These are phyloP conservation scores for Dasyornis broadbenti DNA, from an alignment of 2,113 vertebrate species.

Conservation along the genomic window DNA sequence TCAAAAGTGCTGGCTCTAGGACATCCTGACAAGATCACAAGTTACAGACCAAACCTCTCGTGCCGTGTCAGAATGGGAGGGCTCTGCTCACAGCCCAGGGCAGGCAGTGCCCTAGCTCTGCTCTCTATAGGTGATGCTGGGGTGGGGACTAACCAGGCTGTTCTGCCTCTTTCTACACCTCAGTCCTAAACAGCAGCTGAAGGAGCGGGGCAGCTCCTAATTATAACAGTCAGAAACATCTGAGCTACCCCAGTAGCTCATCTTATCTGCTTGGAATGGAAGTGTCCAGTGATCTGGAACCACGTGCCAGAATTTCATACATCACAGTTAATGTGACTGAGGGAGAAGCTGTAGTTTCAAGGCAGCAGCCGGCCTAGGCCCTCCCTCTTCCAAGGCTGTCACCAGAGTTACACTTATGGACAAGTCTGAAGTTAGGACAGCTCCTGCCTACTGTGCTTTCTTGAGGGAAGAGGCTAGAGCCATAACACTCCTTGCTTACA, in stretches of 20 bases:
- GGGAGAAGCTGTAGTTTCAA: not conserved
- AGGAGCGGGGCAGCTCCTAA: not conserved
- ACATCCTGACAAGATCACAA: not conserved
- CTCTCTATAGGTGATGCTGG: not conserved
- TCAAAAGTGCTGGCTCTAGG: not conserved
- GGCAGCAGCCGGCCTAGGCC: not conserved
- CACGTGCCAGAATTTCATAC: rapidly evolving
- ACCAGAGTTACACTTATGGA: not conserved
- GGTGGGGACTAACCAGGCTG: not conserved
- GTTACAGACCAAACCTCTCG: not conserved
- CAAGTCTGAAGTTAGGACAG: not conserved
- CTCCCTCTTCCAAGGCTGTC: not conserved
- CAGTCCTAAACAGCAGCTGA: not conserved
- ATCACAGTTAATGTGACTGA: not conserved
- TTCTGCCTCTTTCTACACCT: not conserved
- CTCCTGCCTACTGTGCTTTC: not conserved
- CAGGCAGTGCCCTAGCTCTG: not conserved
- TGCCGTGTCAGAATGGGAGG: not conserved
- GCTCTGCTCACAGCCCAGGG: not conserved
- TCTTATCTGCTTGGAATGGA: not conserved
- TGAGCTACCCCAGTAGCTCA: not conserved
- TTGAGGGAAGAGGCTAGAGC: not conserved
- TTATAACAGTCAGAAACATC: not conserved
- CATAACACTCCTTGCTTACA: not conserved
- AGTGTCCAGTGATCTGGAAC: not conserved